Evolutionary conservation across 2,113 vertebrate species (phyloP).

Genomic region (Lichenostomus cassidix): DNA sequence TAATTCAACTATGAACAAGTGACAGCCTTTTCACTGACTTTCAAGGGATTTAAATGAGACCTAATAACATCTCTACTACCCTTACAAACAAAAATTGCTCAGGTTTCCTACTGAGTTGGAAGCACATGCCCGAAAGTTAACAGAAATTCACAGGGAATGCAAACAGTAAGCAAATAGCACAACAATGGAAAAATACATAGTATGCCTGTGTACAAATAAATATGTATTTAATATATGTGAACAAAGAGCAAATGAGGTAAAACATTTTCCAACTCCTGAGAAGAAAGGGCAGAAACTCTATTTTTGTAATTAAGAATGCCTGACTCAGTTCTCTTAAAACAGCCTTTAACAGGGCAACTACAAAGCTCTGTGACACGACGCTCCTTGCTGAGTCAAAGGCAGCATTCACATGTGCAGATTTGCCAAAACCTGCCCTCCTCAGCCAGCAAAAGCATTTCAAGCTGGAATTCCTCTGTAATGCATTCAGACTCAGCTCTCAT

Average conservation of each 20-base stretch:
- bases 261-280: not conserved
- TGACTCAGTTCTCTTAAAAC: constrained; percentile 3
- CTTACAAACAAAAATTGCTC: not conserved
- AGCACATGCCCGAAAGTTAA: not conserved
- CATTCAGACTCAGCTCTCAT: not conserved
- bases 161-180: not conserved
- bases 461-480: not conserved
- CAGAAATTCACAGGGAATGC: not conserved
- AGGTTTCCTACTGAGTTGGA: not conserved
- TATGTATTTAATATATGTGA: not conserved
- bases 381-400: constrained; percentile 34
- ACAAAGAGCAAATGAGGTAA: not conserved
- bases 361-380: not conserved
- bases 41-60: not conserved
- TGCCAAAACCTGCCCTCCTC: constrained; percentile 30
- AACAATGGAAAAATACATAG: not conserved
- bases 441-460: not conserved
- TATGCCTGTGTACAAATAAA: not conserved
- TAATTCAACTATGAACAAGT: not conserved
- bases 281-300: not conserved
- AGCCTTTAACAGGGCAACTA: not conserved
- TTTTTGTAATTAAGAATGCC: constrained; percentile 14
- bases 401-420: not conserved
- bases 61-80: not conserved
- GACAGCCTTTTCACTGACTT: not conserved